A percentile compares a stretch with the other conserved stretches of the same genome.
These are phyloP conservation scores for Falco concolor DNA, from an alignment of 2,797 vertebrate genomes.

Conservation along the genomic window DNA sequence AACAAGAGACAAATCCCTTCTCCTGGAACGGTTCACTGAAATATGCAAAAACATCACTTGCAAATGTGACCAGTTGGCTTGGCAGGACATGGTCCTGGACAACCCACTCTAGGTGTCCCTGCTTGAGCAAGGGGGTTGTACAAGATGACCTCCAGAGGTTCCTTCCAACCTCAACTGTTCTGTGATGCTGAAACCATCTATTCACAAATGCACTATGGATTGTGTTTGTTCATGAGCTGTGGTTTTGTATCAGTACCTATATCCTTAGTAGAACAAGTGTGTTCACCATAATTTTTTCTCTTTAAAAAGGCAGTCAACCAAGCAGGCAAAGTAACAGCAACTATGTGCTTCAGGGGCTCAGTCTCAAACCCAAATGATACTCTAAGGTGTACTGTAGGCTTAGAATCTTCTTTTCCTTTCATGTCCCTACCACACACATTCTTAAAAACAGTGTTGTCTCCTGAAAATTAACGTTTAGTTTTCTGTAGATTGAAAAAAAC, in stretches of 20 bases:
- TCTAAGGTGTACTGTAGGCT: background rate
- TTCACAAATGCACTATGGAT: rapidly evolving
- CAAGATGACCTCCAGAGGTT: background rate
- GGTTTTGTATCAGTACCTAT: background rate
- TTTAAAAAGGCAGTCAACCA: background rate
- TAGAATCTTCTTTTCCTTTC: background rate
- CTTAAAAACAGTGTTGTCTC: background rate
- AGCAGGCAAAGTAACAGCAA: background rate
- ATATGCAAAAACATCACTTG: background rate
- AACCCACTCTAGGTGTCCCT: background rate
- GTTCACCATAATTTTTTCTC: background rate
- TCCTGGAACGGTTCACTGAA: background rate
- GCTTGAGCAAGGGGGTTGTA: background rate
- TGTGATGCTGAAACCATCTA: background rate
- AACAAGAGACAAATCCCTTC: background rate
- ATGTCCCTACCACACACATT: rapidly evolving
- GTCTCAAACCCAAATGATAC: background rate
- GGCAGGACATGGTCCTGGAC: background rate
- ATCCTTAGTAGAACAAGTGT: background rate
- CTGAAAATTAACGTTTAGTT: background rate
- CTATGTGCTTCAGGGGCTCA: background rate
- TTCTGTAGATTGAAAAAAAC: background rate
- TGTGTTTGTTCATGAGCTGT: background rate
- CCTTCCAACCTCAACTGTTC: background rate
- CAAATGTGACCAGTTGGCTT: background rate